phyloP scores from a whole-genome alignment of 2,797 vertebrate species.

The Graptemys geographica region DNA sequence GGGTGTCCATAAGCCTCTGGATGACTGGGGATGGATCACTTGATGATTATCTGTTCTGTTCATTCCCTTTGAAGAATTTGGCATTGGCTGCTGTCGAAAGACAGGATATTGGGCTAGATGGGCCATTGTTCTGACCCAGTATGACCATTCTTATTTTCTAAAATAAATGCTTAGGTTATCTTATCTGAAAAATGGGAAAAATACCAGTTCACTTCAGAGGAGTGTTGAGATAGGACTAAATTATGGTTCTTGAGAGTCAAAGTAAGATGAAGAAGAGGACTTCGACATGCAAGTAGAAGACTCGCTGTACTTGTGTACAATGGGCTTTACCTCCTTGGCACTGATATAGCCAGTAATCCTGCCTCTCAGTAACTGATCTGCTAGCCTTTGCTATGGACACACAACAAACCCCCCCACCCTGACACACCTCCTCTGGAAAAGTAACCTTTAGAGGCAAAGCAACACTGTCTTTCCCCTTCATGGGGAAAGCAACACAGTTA shows the following conservation, averaged over 20 bases:
- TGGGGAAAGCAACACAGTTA: neutral
- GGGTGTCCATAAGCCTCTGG: neutral
- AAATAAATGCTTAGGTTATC: conserved; percentile 5
- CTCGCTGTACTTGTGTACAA: neutral
- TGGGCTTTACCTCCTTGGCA: neutral
- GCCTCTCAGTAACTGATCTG: neutral
- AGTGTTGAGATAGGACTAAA: neutral
- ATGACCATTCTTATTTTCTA: neutral
- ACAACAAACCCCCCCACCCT: neutral
- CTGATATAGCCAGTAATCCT: neutral
- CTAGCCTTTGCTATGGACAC: neutral
- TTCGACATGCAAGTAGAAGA: neutral
- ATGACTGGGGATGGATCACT: neutral
- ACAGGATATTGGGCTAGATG: neutral
- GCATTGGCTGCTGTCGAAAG: neutral
- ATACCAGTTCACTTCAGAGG: neutral
- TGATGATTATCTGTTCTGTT: neutral
- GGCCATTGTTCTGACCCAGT: neutral
- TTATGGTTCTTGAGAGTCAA: neutral
- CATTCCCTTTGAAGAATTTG: neutral
- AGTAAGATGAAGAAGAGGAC: neutral
- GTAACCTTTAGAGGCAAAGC: neutral
- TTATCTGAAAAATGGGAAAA: conserved; percentile 20
- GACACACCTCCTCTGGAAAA: neutral
- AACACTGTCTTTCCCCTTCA: neutral